Conservation (phyloP, 2,113 vertebrate genomes). For the Tretioscincus oriximinensis region DNA sequence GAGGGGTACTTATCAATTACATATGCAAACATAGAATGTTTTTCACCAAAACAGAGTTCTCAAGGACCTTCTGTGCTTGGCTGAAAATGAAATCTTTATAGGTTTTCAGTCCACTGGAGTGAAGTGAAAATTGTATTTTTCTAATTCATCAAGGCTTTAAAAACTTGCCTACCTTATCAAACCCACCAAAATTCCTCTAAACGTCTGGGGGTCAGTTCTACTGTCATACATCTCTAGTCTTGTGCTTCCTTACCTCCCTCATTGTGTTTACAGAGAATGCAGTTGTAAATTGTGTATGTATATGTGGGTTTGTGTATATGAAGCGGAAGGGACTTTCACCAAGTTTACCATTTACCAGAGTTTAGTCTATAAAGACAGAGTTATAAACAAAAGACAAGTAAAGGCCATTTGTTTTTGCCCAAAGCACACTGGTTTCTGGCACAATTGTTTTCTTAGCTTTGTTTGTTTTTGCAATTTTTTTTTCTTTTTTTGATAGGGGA, state of each 20-base stretch:
- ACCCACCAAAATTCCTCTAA: conserved; percentile 35
- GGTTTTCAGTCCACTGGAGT: conserved; percentile 47
- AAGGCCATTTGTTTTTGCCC: conserved; percentile 60
- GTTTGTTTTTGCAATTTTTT: conserved; percentile 45
- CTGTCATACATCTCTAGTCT: conserved; percentile 37
- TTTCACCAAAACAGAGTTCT: conserved; percentile 50
- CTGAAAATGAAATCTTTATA: conserved; percentile 60
- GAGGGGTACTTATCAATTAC: conserved; percentile 64
- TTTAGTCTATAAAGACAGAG: conserved; percentile 74
- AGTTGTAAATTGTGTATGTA: conserved; percentile 37
- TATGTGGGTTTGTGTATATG: conserved; percentile 50
- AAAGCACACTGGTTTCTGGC: conserved; percentile 50
- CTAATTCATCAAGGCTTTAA: conserved; percentile 3
- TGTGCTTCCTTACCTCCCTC: conserved; percentile 70
- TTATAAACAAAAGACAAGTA: conserved; percentile 73
- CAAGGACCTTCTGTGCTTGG: conserved; percentile 61
- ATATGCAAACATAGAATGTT: conserved; percentile 46
- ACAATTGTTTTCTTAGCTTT: conserved; percentile 45
- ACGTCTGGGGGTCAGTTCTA: conserved; percentile 28
- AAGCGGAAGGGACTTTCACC: conserved; percentile 46
- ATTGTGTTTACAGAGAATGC: conserved; percentile 71
- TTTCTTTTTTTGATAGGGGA: background rate
- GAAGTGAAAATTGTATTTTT: conserved; percentile 32
- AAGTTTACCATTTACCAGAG: conserved; percentile 66
- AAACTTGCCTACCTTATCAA: conserved; percentile 42